These are phyloP conservation scores for Zaprionus capensis DNA, from an alignment of 1,140 invertebrate genomes.

Conservation along the genomic window DNA sequence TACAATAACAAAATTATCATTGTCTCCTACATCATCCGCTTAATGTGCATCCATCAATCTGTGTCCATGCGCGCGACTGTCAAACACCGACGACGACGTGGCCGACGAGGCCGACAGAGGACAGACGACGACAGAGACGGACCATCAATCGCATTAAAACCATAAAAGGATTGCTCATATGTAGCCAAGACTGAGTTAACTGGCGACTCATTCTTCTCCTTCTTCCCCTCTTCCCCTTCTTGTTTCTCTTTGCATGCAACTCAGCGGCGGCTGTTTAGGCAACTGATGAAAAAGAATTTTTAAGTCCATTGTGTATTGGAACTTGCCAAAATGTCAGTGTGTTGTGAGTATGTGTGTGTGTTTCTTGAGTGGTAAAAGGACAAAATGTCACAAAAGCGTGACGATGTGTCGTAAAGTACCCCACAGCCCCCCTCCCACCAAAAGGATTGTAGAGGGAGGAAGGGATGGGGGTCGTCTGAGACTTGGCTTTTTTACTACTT, in stretches of 20 bases:
- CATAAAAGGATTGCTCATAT: conserved; percentile 83
- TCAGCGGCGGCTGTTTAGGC: conserved; percentile 35
- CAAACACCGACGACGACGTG: conserved; percentile 52
- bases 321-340: conserved; percentile 58
- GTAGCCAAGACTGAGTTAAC: conserved; percentile 48
- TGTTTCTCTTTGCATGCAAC: conserved; percentile 18
- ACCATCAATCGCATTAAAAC: conserved; percentile 83
- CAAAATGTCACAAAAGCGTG: conserved; percentile 83
- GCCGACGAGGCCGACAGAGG: conserved; percentile 22
- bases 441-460: conserved; percentile 41
- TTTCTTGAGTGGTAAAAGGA: conserved; percentile 74
- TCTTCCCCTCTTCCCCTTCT: conserved; percentile 34
- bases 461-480: neutral
- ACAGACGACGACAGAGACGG: conserved; percentile 45
- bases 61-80: conserved; percentile 62
- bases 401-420: conserved; percentile 82
- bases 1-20: conserved; percentile 81
- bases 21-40: conserved; percentile 77
- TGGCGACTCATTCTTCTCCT: conserved; percentile 39
- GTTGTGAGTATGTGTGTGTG: conserved; percentile 12
- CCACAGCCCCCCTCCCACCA: conserved; percentile 55
- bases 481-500: conserved; percentile 59
- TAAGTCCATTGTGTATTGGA: conserved; percentile 74
- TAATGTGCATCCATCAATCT: conserved; percentile 84
- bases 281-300: conserved; percentile 78